Percentiles rank a stretch among this genome's conserved stretches.
Evolutionary conservation across 2,797 vertebrate species (phyloP).

Genomic region (Hyperoplus lanceolatus): DNA sequence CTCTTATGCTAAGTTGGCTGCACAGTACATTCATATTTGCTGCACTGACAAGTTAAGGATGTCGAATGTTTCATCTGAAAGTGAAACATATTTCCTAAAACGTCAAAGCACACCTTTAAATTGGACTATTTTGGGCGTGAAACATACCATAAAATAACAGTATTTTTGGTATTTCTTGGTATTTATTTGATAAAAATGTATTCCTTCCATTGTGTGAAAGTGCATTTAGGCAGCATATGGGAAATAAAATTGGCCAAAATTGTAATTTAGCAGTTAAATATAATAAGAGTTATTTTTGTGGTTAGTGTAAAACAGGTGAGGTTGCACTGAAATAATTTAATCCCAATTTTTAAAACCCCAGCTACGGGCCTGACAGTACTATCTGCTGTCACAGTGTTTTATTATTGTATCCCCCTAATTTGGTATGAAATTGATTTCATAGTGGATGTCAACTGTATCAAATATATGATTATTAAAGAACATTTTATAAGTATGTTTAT

Average conservation of each 20-base stretch:
- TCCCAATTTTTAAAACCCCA: not conserved
- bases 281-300: not conserved
- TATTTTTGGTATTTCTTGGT: not conserved
- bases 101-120: not conserved
- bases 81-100: not conserved
- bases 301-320: not conserved
- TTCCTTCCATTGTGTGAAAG: not conserved
- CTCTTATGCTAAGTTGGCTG: not conserved
- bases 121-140: not conserved
- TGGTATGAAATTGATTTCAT: not conserved
- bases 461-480: conserved; percentile 30
- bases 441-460: conserved; percentile 8
- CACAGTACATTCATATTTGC: not conserved
- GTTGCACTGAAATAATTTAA: not conserved
- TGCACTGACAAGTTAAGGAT: not conserved
- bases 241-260: not conserved
- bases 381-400: not conserved
- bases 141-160: not conserved
- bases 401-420: conserved; percentile 9
- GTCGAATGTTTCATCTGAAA: not conserved
- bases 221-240: not conserved
- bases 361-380: not conserved
- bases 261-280: not conserved
- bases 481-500: not conserved
- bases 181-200: not conserved